These are phyloP conservation scores for Pachycephala philippinensis DNA, from an alignment of 2,113 vertebrate genomes.

Conservation along the genomic window DNA sequence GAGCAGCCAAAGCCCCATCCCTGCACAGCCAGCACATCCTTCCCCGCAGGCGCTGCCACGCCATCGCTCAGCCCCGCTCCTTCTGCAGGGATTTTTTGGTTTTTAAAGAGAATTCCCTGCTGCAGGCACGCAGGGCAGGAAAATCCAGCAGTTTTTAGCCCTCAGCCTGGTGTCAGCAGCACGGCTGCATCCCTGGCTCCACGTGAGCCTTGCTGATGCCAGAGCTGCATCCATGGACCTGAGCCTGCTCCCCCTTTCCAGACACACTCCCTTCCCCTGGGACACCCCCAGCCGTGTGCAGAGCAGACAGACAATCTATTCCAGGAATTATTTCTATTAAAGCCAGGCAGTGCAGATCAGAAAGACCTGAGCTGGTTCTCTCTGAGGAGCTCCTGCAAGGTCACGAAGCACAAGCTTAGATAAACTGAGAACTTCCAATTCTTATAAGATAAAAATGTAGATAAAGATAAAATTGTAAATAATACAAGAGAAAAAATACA, in stretches of 20 bases:
- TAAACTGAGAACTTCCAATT: background rate
- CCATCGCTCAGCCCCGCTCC: background rate
- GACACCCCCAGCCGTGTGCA: rapidly evolving
- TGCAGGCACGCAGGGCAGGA: background rate
- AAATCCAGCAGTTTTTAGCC: background rate
- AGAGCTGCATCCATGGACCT: background rate
- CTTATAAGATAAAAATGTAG: background rate
- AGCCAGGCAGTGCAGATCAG: background rate
- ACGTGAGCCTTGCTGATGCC: rapidly evolving
- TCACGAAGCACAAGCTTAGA: rapidly evolving
- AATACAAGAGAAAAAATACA: background rate
- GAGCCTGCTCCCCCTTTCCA: rapidly evolving
- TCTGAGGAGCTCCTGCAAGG: background rate
- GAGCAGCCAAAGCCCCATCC: background rate
- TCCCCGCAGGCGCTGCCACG: background rate
- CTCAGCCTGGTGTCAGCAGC: background rate
- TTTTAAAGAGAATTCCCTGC: background rate
- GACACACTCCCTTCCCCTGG: background rate
- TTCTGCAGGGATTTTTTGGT: rapidly evolving
- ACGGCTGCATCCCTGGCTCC: background rate
- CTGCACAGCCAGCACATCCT: background rate
- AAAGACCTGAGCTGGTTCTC: background rate
- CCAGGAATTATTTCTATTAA: background rate
- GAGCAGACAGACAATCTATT: background rate
- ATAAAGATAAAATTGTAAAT: background rate